Evolutionary conservation across 1,140 invertebrate genomes (phyloP).

Genomic region (Calliopsis andreniformis): DNA sequence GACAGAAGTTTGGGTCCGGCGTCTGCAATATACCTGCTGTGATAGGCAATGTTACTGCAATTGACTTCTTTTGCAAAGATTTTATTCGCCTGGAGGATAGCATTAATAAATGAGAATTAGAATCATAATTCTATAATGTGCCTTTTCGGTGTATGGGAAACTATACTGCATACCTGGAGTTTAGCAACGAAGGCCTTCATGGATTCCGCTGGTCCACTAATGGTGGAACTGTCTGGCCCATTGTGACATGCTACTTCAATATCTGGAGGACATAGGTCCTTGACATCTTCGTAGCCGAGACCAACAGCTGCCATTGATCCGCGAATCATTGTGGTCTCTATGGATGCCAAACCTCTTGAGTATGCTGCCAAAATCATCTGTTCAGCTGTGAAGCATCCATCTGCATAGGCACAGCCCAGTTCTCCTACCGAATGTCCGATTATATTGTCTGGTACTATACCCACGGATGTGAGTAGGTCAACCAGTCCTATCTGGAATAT

Average conservation of each 20-base stretch:
- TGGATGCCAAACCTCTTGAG: slow-evolving; percentile 91
- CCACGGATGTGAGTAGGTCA: slow-evolving; percentile 85
- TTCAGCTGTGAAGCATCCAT: slow-evolving; percentile 90
- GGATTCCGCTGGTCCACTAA: slow-evolving; percentile 85
- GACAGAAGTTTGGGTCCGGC: slow-evolving; percentile 87
- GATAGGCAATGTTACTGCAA: slow-evolving; percentile 87
- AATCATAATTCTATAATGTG: no score
- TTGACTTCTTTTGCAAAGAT: slow-evolving; percentile 90
- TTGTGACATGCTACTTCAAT: slow-evolving; percentile 89
- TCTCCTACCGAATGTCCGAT: slow-evolving; percentile 92
- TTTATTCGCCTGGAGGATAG: slow-evolving; percentile 85
- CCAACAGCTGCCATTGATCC: slow-evolving; percentile 94
- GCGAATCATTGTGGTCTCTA: slow-evolving; percentile 88
- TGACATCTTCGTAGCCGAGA: slow-evolving; percentile 84
- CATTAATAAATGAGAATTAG: no score
- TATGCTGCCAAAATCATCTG: slow-evolving; percentile 91
- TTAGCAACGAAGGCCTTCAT: slow-evolving; percentile 75
- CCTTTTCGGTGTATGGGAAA: no score
- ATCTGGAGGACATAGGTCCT: slow-evolving; percentile 80
- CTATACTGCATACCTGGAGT: slow-evolving; percentile 77
- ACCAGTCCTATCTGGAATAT: slow-evolving; percentile 90
- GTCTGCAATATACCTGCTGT: slow-evolving; percentile 85
- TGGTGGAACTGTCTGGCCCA: slow-evolving; percentile 85
- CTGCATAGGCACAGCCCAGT: slow-evolving; percentile 91
- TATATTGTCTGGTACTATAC: slow-evolving; percentile 87